Evolutionary conservation across 2,113 vertebrate species (phyloP).

Genomic region (Tylochromis polylepis): DNA sequence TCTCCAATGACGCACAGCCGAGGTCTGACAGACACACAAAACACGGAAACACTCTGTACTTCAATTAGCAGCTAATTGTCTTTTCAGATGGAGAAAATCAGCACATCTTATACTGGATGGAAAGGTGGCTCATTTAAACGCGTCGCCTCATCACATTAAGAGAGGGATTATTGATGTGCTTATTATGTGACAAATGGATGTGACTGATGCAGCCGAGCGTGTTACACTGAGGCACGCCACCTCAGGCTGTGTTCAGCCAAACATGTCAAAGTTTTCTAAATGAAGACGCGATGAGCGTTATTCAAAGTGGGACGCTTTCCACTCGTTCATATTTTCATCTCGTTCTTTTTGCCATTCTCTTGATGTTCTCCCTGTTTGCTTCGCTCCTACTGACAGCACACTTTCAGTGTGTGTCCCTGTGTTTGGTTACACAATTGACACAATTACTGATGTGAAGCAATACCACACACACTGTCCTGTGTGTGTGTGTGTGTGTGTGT

Average conservation of each 20-base stretch:
- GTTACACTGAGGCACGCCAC: not conserved
- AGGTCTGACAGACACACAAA: not conserved
- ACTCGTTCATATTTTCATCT: not conserved
- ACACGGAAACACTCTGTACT: not conserved
- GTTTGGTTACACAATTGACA: conserved; percentile 14
- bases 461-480: not conserved
- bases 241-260: not conserved
- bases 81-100: conserved; percentile 9
- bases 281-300: not conserved
- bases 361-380: not conserved
- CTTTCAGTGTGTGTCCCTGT: conserved; percentile 7
- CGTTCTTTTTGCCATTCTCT: not conserved
- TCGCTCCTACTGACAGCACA: not conserved
- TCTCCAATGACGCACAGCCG: not conserved
- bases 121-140: not conserved
- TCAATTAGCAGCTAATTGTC: conserved; percentile 12
- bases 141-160: not conserved
- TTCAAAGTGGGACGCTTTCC: not conserved
- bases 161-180: not conserved
- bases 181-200: not conserved
- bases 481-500: not conserved
- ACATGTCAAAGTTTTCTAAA: not conserved
- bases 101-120: not conserved
- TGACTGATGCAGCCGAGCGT: not conserved
- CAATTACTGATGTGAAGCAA: conserved; percentile 14